A percentile compares a stretch with the other conserved stretches of the same genome.
Evolutionary conservation across 2,888 invertebrate species (phyloP).

Genomic region (Eilema caniola): DNA sequence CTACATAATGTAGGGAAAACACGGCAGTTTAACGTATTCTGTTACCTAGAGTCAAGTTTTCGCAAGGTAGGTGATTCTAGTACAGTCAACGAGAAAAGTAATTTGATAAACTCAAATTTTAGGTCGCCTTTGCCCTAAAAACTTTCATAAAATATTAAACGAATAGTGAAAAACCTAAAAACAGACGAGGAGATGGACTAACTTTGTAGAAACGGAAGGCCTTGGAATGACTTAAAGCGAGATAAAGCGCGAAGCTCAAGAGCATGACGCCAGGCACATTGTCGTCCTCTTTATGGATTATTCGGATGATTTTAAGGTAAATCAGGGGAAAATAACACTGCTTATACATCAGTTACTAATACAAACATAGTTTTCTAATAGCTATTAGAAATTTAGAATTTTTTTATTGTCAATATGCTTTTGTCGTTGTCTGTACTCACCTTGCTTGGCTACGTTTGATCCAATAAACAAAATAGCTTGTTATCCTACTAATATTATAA

Average conservation of each 20-base stretch:
- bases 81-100: background rate
- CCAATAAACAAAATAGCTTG: conserved; percentile 6
- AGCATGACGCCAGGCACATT: no score
- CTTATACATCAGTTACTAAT: no score
- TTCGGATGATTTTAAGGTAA: no score
- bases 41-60: conserved; percentile 49
- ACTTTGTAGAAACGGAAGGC: no score
- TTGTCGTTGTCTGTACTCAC: background rate
- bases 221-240: no score
- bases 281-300: no score
- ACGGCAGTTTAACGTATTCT: conserved; percentile 40
- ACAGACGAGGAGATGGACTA: no score
- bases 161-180: background rate
- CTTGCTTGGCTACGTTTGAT: conserved; percentile 22
- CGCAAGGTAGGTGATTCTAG: conserved; percentile 36
- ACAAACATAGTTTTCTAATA: no score
- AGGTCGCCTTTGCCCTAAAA: background rate
- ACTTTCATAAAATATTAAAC: no score
- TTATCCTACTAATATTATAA: background rate
- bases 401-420: background rate
- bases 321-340: no score
- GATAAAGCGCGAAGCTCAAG: no score
- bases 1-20: conserved; percentile 40
- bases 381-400: background rate
- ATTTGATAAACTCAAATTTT: background rate